Evolutionary conservation across 1,140 invertebrate genomes (phyloP), one percentile per base, ranked within the genome.

Genomic region (Laodelphax striatellus): DNA sequence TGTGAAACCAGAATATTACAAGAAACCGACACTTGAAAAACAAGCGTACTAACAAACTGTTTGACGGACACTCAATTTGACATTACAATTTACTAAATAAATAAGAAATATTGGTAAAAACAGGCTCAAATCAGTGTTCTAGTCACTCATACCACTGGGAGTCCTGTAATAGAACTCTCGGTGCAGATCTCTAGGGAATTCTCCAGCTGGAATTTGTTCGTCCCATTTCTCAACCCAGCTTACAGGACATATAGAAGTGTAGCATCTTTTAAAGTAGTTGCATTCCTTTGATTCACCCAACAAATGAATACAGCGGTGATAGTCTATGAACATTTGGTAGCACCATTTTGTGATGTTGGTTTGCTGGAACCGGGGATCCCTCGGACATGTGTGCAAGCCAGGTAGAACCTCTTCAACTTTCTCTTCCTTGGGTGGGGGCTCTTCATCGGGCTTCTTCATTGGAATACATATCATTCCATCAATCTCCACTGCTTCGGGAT

Each of bases 221-320:
- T 95, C 82, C 94, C 94, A 98, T 69, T 89, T 94, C 69, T 94
- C 89, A 56, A 88, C 73, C 94, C 95, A 98, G 56, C 77, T 77
- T 66, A 81, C 82, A 63, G 95, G 95, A 71, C 96, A 98, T 44
- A 98, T 76, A 4, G 86, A 81, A 60, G 70, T 76, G 76, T 87
- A 98, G 22, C 86, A 86, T 63, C 82, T 85, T 70, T 92, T 85
- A 80, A 96, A 98, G 74, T 95, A 97, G 60, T 92, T 75, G 79
- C 96, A 98, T 1, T 91, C 85, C 56, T 85, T 82, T 72, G 92
- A 93, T 34, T 88, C 83, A 42, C 93, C 92, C 67, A 92, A 89
- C 38, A 92, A 83, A 71, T 92, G 91, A 69, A 82, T 80, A 78
- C 96, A 98, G 10, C 94, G 84, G 70, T 96, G 84, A 73, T 82